Percentiles rank a stretch among this genome's conserved stretches.
phyloP scores from a whole-genome alignment of 1,140 invertebrate genomes.

The Drosophila pseudoananassae region DNA sequence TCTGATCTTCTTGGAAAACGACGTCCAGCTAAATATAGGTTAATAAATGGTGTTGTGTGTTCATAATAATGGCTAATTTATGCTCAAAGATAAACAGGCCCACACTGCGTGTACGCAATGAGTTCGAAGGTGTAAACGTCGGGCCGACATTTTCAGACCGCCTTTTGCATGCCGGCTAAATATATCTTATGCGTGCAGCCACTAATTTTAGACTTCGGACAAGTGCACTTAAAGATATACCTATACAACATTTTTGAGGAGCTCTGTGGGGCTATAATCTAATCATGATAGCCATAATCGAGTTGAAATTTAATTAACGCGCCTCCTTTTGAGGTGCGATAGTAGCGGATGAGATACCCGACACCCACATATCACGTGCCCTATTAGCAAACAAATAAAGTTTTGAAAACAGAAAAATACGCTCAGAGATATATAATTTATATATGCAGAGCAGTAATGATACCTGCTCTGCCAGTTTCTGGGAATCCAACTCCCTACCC shows the following conservation, averaged over 20 bases:
- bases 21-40: slow-evolving; percentile 24
- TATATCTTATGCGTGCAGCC: slow-evolving; percentile 25
- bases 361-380: slow-evolving; percentile 55
- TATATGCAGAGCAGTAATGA: slow-evolving; percentile 2
- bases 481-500: slow-evolving; percentile 5
- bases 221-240: slow-evolving; percentile 40
- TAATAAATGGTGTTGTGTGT: slow-evolving; percentile 16
- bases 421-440: background rate
- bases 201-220: slow-evolving; percentile 31
- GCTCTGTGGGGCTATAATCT: slow-evolving; percentile 30
- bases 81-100: slow-evolving; percentile 16
- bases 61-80: slow-evolving; percentile 26
- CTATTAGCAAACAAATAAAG: slow-evolving; percentile 49
- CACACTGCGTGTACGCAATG: slow-evolving; percentile 54
- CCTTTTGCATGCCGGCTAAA: slow-evolving; percentile 59
- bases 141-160: slow-evolving; percentile 36
- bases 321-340: slow-evolving; percentile 35
- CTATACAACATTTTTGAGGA: slow-evolving; percentile 23
- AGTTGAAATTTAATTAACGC: slow-evolving; percentile 58
- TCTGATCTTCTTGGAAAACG: slow-evolving; percentile 22
- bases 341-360: slow-evolving; percentile 21
- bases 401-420: slow-evolving; percentile 6
- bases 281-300: slow-evolving; percentile 56
- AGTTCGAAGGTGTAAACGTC: slow-evolving; percentile 3
- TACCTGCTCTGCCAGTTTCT: slow-evolving; percentile 12